These are phyloP conservation scores for Glaucopsyche alexis DNA, from an alignment of 2,888 invertebrate species.

Conservation along the genomic window DNA sequence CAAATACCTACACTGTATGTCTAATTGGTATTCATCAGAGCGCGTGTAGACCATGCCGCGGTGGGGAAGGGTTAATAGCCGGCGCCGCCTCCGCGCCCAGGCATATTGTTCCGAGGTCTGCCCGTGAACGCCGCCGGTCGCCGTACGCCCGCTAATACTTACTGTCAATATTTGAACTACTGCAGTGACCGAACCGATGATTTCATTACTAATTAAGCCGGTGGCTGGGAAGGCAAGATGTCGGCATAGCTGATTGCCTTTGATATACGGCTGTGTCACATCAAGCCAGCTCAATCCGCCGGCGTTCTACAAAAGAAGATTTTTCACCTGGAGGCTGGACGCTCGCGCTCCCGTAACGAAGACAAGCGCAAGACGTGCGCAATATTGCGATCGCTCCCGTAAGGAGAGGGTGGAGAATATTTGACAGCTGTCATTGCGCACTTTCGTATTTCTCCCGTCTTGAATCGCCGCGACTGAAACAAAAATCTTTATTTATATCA, in stretches of 20 bases:
- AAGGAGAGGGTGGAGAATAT: constrained; percentile 61
- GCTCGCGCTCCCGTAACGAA: constrained; percentile 64
- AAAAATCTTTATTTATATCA: constrained; percentile 75
- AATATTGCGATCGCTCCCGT: constrained; percentile 70
- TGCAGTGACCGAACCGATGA: constrained; percentile 49
- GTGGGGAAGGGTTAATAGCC: constrained; percentile 81
- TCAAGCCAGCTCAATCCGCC: constrained; percentile 87
- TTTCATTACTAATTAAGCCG: constrained; percentile 62
- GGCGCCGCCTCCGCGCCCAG: constrained; percentile 78
- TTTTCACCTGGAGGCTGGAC: constrained; percentile 58
- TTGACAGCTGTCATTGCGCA: constrained; percentile 72
- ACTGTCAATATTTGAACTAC: constrained; percentile 71
- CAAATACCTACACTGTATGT: constrained; percentile 64
- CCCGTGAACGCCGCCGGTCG: constrained; percentile 72
- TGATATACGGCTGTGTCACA: constrained; percentile 90
- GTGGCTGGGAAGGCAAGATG: constrained; percentile 90
- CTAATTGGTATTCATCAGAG: constrained; percentile 80
- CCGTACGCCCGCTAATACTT: constrained; percentile 61
- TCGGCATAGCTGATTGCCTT: constrained; percentile 91
- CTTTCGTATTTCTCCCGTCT: constrained; percentile 47
- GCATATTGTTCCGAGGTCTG: constrained; percentile 77
- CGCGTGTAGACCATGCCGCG: constrained; percentile 75
- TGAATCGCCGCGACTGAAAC: constrained; percentile 50
- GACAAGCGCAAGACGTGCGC: constrained; percentile 44
- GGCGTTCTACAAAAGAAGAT: constrained; percentile 66